Conservation (phyloP, 2,888 invertebrate genomes). For the Nebria brevicollis region DNA sequence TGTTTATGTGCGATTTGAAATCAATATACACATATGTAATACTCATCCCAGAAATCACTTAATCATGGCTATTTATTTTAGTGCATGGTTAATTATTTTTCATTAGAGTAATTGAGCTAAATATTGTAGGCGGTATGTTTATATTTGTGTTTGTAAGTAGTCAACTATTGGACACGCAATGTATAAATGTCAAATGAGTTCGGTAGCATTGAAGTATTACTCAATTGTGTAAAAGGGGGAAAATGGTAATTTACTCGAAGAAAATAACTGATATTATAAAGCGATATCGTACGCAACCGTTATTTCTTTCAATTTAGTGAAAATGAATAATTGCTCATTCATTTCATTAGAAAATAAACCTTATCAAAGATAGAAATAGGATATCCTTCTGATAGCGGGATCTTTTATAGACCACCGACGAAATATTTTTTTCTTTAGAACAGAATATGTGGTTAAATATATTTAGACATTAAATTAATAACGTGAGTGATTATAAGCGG, state of each 20-base stretch:
- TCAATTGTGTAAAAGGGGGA: too few species aligned
- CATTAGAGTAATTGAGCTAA: constrained; percentile 62
- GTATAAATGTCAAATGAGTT: constrained; percentile 26
- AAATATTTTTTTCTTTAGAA: too few species aligned
- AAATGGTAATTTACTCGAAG: background rate
- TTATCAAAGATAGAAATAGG: too few species aligned
- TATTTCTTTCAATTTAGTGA: background rate
- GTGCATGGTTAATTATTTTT: constrained; percentile 52
- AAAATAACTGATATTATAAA: background rate
- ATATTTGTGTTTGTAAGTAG: constrained; percentile 24
- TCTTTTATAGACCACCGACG: too few species aligned
- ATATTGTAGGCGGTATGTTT: constrained; percentile 54
- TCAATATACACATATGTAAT: background rate
- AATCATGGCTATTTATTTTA: constrained; percentile 1
- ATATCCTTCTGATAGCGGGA: too few species aligned
- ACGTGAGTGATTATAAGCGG: too few species aligned
- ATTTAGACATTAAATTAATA: too few species aligned
- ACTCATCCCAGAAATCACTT: background rate
- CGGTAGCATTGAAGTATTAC: background rate
- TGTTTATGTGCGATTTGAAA: background rate
- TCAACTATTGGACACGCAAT: constrained; percentile 28
- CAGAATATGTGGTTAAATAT: too few species aligned
- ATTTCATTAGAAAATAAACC: background rate
- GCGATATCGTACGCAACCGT: background rate
- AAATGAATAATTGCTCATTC: background rate